Conservation (phyloP, 2,113 vertebrate species). For the Gymnobelideus leadbeateri region DNA sequence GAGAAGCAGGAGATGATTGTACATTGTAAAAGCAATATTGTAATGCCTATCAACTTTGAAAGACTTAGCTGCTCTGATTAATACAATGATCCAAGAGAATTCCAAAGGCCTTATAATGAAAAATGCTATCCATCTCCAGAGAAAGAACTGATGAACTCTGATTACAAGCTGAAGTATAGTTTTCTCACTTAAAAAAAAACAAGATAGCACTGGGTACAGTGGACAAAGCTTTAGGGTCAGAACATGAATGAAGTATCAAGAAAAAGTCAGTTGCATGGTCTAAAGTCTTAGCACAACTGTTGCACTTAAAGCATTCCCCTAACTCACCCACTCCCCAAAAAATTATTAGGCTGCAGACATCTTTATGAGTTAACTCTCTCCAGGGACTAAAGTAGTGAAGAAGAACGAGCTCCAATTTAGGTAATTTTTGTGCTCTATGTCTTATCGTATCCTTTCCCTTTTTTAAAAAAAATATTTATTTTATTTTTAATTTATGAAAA, state of each 20-base stretch:
- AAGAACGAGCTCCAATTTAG: too few relatives aligned
- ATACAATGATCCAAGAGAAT: neutral
- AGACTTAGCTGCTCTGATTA: neutral
- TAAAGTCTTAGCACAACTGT: neutral
- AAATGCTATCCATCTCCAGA: neutral
- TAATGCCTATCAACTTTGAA: neutral
- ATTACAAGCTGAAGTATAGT: neutral
- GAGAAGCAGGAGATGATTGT: neutral
- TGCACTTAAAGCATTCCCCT: neutral
- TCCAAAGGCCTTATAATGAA: neutral
- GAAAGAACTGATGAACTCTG: neutral
- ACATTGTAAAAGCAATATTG: neutral
- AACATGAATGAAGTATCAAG: conserved; percentile 14
- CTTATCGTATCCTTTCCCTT: too few relatives aligned
- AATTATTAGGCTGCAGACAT: neutral
- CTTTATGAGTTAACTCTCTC: too few relatives aligned
- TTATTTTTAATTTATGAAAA: too few relatives aligned
- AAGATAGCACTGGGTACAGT: neutral
- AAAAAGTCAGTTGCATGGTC: neutral
- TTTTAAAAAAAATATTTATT: too few relatives aligned
- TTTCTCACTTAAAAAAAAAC: neutral
- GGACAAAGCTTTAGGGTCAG: conserved; percentile 1
- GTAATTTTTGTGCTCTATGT: too few relatives aligned
- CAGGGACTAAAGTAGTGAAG: too few relatives aligned
- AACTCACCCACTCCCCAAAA: neutral